A percentile compares a stretch with the other conserved stretches of the same genome.
These are phyloP conservation scores for Drosophila sechellia DNA, from an alignment of 1,140 invertebrate genomes.

Conservation along the genomic window DNA sequence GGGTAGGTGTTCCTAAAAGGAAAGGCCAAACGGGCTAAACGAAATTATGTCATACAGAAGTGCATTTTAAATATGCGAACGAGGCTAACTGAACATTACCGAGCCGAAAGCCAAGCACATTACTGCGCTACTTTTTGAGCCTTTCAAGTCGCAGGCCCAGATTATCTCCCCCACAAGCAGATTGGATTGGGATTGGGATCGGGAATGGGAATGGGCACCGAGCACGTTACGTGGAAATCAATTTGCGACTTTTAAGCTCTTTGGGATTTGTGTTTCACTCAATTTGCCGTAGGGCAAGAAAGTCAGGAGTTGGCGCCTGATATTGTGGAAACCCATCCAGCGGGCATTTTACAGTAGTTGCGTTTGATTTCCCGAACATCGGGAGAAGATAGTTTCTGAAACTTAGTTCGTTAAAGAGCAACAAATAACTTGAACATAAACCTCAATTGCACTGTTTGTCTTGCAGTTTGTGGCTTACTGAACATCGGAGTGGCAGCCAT, in stretches of 20 bases:
- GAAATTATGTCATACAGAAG: slow-evolving; percentile 76
- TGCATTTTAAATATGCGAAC: slow-evolving; percentile 77
- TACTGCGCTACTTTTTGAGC: slow-evolving; percentile 38
- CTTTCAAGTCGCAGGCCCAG: slow-evolving; percentile 26
- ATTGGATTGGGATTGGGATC: slow-evolving; percentile 15
- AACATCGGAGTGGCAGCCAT: slow-evolving; percentile 95
- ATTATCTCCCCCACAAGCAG: slow-evolving; percentile 51
- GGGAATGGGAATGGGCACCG: slow-evolving; percentile 3
- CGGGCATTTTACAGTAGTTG: slow-evolving; percentile 14
- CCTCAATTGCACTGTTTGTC: slow-evolving; percentile 27
- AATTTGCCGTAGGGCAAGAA: slow-evolving; percentile 34
- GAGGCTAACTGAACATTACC: slow-evolving; percentile 55
- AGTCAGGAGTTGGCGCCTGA: slow-evolving; percentile 3
- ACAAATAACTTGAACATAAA: slow-evolving; percentile 33
- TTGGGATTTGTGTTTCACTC: slow-evolving; percentile 45
- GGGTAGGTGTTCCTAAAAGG: slow-evolving; percentile 12
- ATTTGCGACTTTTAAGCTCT: slow-evolving; percentile 58
- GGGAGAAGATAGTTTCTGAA: no score
- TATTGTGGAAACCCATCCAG: background rate
- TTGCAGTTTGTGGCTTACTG: slow-evolving; percentile 94
- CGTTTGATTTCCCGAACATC: background rate
- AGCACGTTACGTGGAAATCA: slow-evolving; percentile 65
- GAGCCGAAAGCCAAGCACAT: slow-evolving; percentile 34
- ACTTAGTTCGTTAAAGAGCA: slow-evolving; percentile 2
- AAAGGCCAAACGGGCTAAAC: slow-evolving; percentile 64